Percentiles rank a stretch among this genome's conserved stretches.
phyloP scores from a whole-genome alignment of 2,797 vertebrate species.

The Lithobates pipiens region DNA sequence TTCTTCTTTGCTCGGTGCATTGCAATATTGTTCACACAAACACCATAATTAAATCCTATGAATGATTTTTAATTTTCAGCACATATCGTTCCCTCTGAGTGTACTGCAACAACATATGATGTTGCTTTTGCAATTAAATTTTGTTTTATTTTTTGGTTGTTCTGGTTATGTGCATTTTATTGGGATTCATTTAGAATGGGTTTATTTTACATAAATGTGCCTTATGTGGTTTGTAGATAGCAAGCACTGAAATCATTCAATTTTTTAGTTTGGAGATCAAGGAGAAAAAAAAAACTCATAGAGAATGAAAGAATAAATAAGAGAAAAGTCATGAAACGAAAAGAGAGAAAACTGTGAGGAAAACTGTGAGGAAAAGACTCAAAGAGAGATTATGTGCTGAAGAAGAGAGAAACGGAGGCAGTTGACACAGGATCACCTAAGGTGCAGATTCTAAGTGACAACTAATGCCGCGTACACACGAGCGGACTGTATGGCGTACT shows the following conservation, averaged over 20 bases:
- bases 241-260: too few relatives aligned
- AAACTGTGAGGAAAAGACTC: too few relatives aligned
- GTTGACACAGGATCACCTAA: too few relatives aligned
- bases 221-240: neutral
- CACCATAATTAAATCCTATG: constrained; percentile 13
- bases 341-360: too few relatives aligned
- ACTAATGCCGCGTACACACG: too few relatives aligned
- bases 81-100: neutral
- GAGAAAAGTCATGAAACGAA: too few relatives aligned
- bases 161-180: neutral
- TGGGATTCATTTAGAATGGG: neutral
- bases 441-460: too few relatives aligned
- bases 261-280: neutral
- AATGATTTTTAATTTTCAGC: constrained; percentile 29
- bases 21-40: neutral
- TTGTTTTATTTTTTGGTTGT: neutral
- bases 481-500: too few relatives aligned
- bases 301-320: too few relatives aligned
- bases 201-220: neutral
- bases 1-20: neutral
- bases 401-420: too few relatives aligned
- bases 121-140: constrained; percentile 10
- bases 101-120: neutral
- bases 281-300: neutral
- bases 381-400: neutral